Conservation (phyloP, 2,113 vertebrate genomes). For the Rattus rattus region DNA sequence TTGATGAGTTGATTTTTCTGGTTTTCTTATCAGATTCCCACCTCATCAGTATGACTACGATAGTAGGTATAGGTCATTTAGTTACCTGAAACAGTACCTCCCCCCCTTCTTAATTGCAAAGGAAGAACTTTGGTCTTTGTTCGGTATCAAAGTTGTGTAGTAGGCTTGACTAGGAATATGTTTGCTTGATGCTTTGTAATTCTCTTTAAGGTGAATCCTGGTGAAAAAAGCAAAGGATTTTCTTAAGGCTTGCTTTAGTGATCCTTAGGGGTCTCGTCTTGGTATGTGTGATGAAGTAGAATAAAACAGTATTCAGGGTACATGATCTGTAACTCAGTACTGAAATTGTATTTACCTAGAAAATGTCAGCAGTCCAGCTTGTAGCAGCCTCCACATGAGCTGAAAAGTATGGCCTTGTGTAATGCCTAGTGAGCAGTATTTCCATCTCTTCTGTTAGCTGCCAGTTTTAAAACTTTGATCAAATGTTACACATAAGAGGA, state of each 20-base stretch:
- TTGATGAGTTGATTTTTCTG: slow-evolving; percentile 64
- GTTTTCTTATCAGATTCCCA: slow-evolving; percentile 47
- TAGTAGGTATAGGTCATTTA: slow-evolving; percentile 31
- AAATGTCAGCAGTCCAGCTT: not conserved
- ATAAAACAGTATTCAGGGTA: not conserved
- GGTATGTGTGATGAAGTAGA: not conserved
- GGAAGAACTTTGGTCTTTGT: not conserved
- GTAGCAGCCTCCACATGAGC: slow-evolving; percentile 33
- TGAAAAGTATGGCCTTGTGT: slow-evolving; percentile 73
- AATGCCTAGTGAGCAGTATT: slow-evolving; percentile 64
- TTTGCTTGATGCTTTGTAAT: slow-evolving; percentile 28
- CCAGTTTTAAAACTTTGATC: slow-evolving; percentile 85
- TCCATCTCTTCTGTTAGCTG: slow-evolving; percentile 80
- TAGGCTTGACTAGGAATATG: slow-evolving; percentile 60
- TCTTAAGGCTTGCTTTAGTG: slow-evolving; percentile 57
- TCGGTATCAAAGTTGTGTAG: not conserved
- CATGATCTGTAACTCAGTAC: slow-evolving; percentile 9
- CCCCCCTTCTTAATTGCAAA: not conserved
- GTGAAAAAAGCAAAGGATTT: slow-evolving; percentile 63
- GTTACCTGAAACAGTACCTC: slow-evolving; percentile 28
- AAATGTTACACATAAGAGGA: slow-evolving; percentile 88
- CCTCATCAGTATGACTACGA: slow-evolving; percentile 43
- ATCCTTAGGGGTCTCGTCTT: slow-evolving; percentile 25
- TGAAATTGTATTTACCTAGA: slow-evolving; percentile 39
- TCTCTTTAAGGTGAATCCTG: slow-evolving; percentile 56